Evolutionary conservation across 2,797 vertebrate genomes (phyloP), one percentile per base, ranked within the genome.

Genomic region (Sebastes steindachneri): DNA sequence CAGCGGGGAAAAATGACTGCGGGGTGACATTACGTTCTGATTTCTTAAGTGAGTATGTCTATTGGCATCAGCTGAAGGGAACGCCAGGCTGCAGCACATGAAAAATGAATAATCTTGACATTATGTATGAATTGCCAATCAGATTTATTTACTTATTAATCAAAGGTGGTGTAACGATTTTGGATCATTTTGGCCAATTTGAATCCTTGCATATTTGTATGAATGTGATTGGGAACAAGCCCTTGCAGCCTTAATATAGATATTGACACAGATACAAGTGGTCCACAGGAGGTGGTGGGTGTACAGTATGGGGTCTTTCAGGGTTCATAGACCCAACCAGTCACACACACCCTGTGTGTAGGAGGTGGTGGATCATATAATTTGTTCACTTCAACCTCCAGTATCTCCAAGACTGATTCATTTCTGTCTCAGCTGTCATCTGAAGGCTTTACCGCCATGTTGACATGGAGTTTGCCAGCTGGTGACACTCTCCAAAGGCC

Each of bases 381-480:
- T 79, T 79, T 73, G n/a, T 62, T 73, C 29, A 8, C 29, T 59
- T 67, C 15, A 25, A n/a, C 54, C 12, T 70, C 26, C 10, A 31
- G 19, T 33, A 9, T 65, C 35, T 58, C 53, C 35, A 28, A 59
- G 26, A 63, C n/a, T 35, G 48, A 73, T 71, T 87, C 1, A 73
- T 80, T 62, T 83, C 71, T 71, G 23, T 64, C 11, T 71, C 70
- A 15, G 33, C 7, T 79, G 66, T 79, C 75, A 76, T 77, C 35
- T 67, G 48, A 74, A 28, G 58, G 55, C 70, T 74, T 80, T 60
- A 45, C 25, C 31, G 70, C 7, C 63, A 64, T 73, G 64, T 74
- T 79, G 60, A 80, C 64, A 55, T 4, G 31, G 41, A 84, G 67
- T 73, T 31, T 73, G 70, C 84, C 83, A 85, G 54, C 68, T 77